Evolutionary conservation across 2,113 vertebrate species (phyloP).

Genomic region (Paradoxurus hermaphroditus): DNA sequence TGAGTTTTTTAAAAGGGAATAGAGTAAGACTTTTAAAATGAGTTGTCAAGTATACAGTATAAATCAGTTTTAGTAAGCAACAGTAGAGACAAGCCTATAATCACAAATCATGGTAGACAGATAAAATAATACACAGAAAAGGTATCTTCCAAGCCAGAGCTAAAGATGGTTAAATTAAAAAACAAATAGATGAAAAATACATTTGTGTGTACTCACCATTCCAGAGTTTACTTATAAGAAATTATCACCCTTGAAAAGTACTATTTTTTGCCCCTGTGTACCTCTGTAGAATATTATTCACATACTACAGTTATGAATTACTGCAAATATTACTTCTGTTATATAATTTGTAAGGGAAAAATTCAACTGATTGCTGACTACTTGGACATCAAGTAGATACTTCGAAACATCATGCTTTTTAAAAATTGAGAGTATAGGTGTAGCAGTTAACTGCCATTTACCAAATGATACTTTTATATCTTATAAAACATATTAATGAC

Average conservation of each 20-base stretch:
- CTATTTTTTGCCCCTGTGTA: not conserved
- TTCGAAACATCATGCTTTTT: not conserved
- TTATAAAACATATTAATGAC: constrained; percentile 4
- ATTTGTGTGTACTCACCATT: not conserved
- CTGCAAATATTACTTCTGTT: not conserved
- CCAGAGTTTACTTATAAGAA: not conserved
- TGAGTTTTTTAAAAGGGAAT: not conserved
- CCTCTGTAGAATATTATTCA: not conserved
- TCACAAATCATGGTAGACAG: not conserved
- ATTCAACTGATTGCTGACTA: not conserved
- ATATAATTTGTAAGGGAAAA: not conserved
- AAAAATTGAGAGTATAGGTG: constrained; percentile 21
- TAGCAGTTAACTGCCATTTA: not conserved
- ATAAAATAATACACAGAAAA: not conserved
- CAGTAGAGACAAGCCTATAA: not conserved
- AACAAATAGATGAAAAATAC: not conserved
- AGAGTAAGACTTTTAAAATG: not conserved
- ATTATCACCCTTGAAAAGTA: not conserved
- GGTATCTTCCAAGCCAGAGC: not conserved
- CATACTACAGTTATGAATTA: not conserved
- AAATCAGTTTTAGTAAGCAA: not conserved
- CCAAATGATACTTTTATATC: not conserved
- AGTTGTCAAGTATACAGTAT: not conserved
- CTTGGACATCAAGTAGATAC: not conserved
- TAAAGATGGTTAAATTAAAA: not conserved